Percentiles rank a stretch among this genome's conserved stretches.
These are phyloP conservation scores for Phenganax stokvisi DNA, from an alignment of 92 coral and sea anemone species.

Conservation along the genomic window DNA sequence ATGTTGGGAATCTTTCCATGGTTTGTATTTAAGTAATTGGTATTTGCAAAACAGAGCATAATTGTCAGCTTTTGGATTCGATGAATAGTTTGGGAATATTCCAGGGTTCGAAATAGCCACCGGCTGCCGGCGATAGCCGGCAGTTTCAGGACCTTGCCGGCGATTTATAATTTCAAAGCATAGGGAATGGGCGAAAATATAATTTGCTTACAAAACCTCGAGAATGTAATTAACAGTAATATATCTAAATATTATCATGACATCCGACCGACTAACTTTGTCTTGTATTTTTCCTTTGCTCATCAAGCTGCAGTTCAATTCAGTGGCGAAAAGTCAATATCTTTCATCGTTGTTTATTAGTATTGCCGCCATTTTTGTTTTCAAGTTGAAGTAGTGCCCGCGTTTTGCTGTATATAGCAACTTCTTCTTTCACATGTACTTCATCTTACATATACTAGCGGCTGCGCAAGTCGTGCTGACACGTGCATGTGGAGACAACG, in stretches of 20 bases:
- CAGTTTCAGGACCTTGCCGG: constrained; percentile 12
- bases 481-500: not conserved
- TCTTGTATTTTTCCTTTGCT: not conserved
- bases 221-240: not conserved
- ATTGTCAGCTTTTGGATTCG: constrained; percentile 41
- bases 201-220: not conserved
- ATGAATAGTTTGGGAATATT: constrained; percentile 42
- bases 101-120: not conserved
- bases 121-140: not conserved
- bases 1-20: constrained; percentile 45
- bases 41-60: constrained; percentile 52
- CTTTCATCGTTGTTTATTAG: not conserved
- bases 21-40: constrained; percentile 50
- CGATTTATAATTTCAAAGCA: not conserved
- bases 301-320: not conserved
- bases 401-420: constrained; percentile 20
- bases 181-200: constrained; percentile 12
- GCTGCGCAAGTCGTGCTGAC: not conserved
- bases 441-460: constrained; percentile 8
- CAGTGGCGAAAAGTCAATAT: constrained; percentile 3
- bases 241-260: constrained; percentile 9
- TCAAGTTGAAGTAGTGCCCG: constrained; percentile 14
- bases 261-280: constrained; percentile 14
- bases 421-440: not conserved
- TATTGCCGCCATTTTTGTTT: constrained; percentile 6